These are phyloP conservation scores for Pluvianellus socialis DNA, from an alignment of 2,113 vertebrate species.

Conservation along the genomic window DNA sequence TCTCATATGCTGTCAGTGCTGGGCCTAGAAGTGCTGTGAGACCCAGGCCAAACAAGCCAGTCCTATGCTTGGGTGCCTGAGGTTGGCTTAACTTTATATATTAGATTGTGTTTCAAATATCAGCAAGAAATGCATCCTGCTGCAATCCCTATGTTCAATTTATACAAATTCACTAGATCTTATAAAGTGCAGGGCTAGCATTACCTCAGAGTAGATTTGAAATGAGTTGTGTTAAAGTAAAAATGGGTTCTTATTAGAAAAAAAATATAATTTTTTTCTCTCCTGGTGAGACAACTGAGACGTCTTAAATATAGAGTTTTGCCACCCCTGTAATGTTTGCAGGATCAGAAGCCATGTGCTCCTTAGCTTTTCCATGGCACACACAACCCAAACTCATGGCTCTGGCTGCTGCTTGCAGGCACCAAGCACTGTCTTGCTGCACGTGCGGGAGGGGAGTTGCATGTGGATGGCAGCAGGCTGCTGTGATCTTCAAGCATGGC, in stretches of 20 bases:
- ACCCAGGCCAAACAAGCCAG: background rate
- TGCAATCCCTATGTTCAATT: background rate
- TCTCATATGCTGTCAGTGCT: accelerated
- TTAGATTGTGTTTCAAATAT: background rate
- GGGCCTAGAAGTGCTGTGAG: background rate
- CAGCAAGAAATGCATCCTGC: background rate
- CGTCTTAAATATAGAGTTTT: background rate
- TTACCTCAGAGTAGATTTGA: background rate
- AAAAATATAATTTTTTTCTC: background rate
- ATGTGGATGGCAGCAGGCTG: accelerated
- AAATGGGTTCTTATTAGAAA: background rate
- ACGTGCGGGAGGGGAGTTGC: accelerated
- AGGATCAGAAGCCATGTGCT: background rate
- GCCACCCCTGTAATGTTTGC: background rate
- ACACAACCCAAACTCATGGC: accelerated
- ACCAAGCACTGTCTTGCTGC: accelerated
- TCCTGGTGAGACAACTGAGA: background rate
- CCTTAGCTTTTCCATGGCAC: background rate
- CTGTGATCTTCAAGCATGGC: background rate
- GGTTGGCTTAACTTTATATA: background rate
- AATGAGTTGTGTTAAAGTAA: background rate
- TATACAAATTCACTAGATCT: background rate
- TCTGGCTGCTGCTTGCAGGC: background rate
- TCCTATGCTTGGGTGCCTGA: background rate
- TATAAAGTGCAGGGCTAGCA: background rate